Evolutionary conservation across 2,888 invertebrate genomes (phyloP), one percentile per base, ranked within the genome.

Genomic region (Lasius platythorax): DNA sequence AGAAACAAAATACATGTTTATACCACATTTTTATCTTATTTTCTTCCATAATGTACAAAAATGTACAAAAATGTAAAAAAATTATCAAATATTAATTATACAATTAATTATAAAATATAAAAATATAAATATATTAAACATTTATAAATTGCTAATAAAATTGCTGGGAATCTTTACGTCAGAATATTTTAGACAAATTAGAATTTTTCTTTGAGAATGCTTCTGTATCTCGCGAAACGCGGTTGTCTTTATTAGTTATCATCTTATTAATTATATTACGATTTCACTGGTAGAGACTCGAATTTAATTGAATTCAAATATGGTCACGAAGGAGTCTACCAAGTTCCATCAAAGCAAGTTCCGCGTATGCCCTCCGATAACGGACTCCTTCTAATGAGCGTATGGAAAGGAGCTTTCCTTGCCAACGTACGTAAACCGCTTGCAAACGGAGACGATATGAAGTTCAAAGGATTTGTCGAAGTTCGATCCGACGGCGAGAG

Each of bases 391-490:
- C 66, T 76, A 76, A 76, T 76, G 75, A 76, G 75, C 23, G 67
- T 76, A 76, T 76, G 67, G 50, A 66, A 82, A 67, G 82, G 66
- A 50, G 73, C 46, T 67, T 66, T 50, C 66, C 75, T 76, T 76
- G 23, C 46, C n/a, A 12, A 46, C 18, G 30, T 61, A 53, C 50
- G 67, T 82, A 43, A 56, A 73, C 64, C 46, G 73, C 73, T 82
- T 63, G 72, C 56, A 78, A 85, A 85, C 72, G 78, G 40, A 72
- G 79, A 67, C 67, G 64, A 74, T 81, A 79, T 61, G 74, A 85
- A 85, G 85, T 76, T 85, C 85, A 85, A 85, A 85, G 83, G 75
- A 72, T 76, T 43, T 12, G 72, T 63, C 83, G 30, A 82, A 82
- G 84, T 84, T 82, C 82, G 82, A 82, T 82, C 66, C 33, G 79